Percentiles rank a stretch among this genome's conserved stretches.
Conservation (phyloP, 1,140 invertebrate genomes). For the Tribolium madens region DNA sequence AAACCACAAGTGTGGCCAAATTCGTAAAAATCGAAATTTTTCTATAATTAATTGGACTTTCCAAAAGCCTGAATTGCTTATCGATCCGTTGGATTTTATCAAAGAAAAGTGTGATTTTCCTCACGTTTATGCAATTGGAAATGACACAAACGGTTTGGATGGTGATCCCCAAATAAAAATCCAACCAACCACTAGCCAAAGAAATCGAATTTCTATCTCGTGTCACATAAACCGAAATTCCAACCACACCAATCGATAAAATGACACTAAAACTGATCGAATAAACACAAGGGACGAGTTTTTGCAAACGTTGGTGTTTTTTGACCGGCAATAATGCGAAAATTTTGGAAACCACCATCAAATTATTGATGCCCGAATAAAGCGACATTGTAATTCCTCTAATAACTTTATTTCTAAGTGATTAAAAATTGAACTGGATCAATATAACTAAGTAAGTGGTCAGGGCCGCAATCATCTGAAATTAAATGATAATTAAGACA, state of each 20-base stretch:
- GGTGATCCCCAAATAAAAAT: not conserved
- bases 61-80: not conserved
- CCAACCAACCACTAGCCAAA: conserved; percentile 3
- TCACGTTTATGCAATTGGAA: conserved; percentile 2
- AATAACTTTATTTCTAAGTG: not conserved
- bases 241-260: not conserved
- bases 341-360: conserved; percentile 1
- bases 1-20: not conserved
- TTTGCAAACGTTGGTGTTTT: not conserved
- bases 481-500: not conserved
- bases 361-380: not conserved
- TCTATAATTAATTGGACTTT: not conserved
- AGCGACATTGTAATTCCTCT: not conserved
- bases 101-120: not conserved
- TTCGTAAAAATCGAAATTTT: not conserved
- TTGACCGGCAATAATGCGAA: not conserved
- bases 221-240: not conserved
- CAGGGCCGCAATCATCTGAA: conserved; percentile 44
- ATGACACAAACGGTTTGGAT: not conserved
- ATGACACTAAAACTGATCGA: not conserved
- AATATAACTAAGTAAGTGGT: conserved; percentile 46
- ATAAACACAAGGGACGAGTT: not conserved
- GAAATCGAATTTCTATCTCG: not conserved
- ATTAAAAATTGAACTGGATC: conserved; percentile 43
- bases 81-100: not conserved